Conservation (phyloP, 2,888 invertebrate species). For the Clistopyga incitator region DNA sequence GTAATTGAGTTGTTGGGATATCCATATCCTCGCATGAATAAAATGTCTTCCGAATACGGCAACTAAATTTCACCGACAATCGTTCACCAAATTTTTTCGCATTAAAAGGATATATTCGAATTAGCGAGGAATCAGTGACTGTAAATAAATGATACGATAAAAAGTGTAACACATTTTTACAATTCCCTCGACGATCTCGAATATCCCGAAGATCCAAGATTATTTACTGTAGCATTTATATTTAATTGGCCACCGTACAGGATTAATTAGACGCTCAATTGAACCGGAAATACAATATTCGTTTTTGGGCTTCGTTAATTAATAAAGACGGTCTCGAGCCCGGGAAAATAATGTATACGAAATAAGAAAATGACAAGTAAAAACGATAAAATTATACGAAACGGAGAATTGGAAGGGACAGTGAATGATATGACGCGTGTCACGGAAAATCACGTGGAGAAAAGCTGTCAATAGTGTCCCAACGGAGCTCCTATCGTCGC, state of each 20-base stretch:
- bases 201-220: not conserved
- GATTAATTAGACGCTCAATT: slow-evolving; percentile 5
- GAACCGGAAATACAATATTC: not conserved
- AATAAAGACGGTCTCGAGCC: not conserved
- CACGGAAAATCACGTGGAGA: not conserved
- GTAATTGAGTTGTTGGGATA: slow-evolving; percentile 11
- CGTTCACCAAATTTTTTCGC: not conserved
- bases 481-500: slow-evolving; percentile 31
- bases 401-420: not conserved
- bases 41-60: not conserved
- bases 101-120: not conserved
- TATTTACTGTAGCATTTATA: not conserved
- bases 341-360: not conserved
- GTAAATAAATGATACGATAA: too few species aligned
- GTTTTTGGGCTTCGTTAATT: not conserved
- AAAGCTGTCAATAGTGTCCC: slow-evolving; percentile 37
- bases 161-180: not conserved
- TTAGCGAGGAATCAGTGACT: not conserved
- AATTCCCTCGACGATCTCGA: not conserved
- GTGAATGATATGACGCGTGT: not conserved
- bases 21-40: not conserved
- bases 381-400: not conserved
- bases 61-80: not conserved
- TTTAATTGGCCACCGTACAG: not conserved
- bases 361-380: not conserved